Percentiles rank a stretch among this genome's conserved stretches.
Evolutionary conservation across 1,140 invertebrate species (phyloP).

Genomic region (Eurytemora carolleeae): DNA sequence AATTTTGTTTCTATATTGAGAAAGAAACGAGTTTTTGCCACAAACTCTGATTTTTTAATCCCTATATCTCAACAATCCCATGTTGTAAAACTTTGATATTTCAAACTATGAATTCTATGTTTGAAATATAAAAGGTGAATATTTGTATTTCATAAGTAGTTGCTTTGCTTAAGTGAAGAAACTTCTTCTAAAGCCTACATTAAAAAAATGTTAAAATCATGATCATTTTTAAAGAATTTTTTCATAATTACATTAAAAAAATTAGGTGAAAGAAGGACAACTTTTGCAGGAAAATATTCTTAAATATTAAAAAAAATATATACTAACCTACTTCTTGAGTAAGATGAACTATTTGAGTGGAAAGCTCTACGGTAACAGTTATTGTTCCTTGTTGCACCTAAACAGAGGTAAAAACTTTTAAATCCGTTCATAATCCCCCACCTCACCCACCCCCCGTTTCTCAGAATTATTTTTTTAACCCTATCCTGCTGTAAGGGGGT

Average conservation of each 20-base stretch:
- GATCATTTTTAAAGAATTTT: too few species aligned
- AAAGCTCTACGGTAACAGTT: not conserved
- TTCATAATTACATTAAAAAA: too few species aligned
- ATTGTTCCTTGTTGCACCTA: not conserved
- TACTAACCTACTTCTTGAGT: not conserved
- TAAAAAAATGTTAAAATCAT: too few species aligned
- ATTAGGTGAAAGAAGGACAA: too few species aligned
- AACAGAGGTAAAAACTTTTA: not conserved
- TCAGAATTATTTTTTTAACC: not conserved
- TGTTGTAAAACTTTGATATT: too few species aligned
- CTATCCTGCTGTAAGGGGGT: too few species aligned
- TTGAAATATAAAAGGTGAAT: too few species aligned
- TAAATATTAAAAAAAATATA: not conserved
- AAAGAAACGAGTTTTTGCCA: not conserved
- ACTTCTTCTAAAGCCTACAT: too few species aligned
- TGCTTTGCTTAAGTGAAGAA: too few species aligned
- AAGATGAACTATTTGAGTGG: not conserved
- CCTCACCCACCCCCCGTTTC: not conserved
- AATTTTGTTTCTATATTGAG: not conserved
- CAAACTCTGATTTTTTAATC: not conserved
- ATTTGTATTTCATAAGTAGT: too few species aligned
- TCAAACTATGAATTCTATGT: too few species aligned
- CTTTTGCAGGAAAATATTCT: not conserved
- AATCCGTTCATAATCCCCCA: not conserved
- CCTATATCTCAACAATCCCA: not conserved